Base-by-base conservation (phyloP, 2,113 vertebrate genomes). In the Centropus bengalensis region DNA sequence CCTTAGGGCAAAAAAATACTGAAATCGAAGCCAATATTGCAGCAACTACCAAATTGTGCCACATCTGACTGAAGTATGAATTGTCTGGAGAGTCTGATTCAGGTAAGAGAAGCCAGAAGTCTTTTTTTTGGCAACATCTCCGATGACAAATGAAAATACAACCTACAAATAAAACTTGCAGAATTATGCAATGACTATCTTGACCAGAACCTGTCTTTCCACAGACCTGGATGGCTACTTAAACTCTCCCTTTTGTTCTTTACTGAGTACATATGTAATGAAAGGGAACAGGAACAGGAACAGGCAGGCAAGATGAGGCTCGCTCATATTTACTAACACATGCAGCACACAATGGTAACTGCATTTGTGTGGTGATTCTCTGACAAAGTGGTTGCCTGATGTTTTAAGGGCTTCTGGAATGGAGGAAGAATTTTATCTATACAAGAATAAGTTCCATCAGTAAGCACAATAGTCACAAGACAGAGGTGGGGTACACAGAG, bases 341-440 rank as follows among this genome's bases (percentile, higher is more conserved):
- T 2, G 4, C 0, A 1, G 16, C 22, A 27, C 10, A 58, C 36
- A 38, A 3, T 20, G 47, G 26, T 75, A 67, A 45, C 30, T 27
- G 13, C 17, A 6, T 51, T 67, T 92, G 16, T 54, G 27, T 49
- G 71, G 38, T 17, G 18, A 12, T 66, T 89, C 30, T 67, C 51
- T 52, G 56, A 10, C 23, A 59, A 36, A 69, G 36, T 30, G 26
- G 14, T 69, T 80, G 30, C 70, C 56, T 40, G 36, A 33, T 12
- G 38, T 38, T 80, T 62, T 74, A 75, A 80, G 21, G 38, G 59
- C 14, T 84, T 86, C 47, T 52, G 42, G 90, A 93, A 82, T 22
- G 30, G 7, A 63, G 51, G 63, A 91, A 22, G 12, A 12, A 32
- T 88, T 58, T 74, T 74, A 62, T 62, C 8, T 40, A 2, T 38